phyloP scores from a whole-genome alignment of 2,888 invertebrate genomes.

The Diarsia rubi region DNA sequence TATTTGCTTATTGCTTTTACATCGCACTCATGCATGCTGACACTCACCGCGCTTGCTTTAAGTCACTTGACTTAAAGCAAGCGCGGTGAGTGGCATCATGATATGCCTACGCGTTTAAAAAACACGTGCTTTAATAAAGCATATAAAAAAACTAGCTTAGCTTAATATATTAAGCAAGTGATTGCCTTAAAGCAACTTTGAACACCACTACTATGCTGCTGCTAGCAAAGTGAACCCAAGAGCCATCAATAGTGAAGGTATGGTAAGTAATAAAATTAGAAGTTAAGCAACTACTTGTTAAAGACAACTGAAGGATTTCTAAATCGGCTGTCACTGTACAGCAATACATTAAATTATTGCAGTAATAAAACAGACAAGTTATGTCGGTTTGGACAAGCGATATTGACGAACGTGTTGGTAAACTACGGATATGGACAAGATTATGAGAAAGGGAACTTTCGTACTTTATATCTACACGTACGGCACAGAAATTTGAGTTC shows the following conservation, averaged over 20 bases:
- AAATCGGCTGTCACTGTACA: background rate
- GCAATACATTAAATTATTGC: constrained; percentile 7
- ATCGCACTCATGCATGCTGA: no score
- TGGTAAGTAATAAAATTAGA: background rate
- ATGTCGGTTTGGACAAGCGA: background rate
- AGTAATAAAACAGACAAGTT: constrained; percentile 23
- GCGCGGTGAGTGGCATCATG: no score
- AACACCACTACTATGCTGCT: no score
- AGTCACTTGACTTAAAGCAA: no score
- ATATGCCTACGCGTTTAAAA: no score
- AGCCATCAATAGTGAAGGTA: background rate
- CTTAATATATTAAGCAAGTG: no score
- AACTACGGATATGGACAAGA: background rate
- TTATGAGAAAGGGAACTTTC: background rate
- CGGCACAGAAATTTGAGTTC: background rate
- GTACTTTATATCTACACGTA: background rate
- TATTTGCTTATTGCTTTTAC: no score
- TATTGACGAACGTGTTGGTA: background rate
- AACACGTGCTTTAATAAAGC: no score
- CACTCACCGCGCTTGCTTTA: no score
- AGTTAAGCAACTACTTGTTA: constrained; percentile 16
- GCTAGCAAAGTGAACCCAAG: background rate
- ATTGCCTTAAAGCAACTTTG: no score
- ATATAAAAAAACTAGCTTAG: no score
- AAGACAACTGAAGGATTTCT: constrained; percentile 23